phyloP scores from a whole-genome alignment of 2,888 invertebrate species.

The Arrhopalites spinosus region DNA sequence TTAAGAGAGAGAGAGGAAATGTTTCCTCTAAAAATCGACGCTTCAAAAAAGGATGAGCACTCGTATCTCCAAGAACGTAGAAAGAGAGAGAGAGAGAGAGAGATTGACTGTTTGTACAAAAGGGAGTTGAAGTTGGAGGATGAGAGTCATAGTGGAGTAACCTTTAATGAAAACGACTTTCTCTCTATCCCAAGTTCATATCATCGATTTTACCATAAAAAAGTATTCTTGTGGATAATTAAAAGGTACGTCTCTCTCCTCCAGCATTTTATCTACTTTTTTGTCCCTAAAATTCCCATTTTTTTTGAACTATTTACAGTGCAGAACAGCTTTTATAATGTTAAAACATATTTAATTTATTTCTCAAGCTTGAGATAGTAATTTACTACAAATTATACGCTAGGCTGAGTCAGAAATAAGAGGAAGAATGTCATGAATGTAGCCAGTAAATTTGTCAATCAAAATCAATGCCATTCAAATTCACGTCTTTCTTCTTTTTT shows the following conservation, averaged over 20 bases:
- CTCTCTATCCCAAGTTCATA: background rate
- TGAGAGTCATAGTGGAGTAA: slow-evolving; percentile 12
- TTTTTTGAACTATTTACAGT: too few species aligned
- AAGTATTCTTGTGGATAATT: slow-evolving; percentile 33
- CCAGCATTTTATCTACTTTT: background rate
- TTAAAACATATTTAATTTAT: too few species aligned
- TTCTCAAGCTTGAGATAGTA: too few species aligned
- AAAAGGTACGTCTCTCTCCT: slow-evolving; percentile 7
- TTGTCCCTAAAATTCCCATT: background rate
- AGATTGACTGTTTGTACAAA: background rate
- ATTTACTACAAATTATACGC: too few species aligned
- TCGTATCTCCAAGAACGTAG: background rate
- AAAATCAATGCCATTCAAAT: slow-evolving; percentile 13
- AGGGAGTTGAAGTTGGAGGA: background rate
- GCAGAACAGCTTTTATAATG: too few species aligned
- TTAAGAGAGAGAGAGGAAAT: background rate
- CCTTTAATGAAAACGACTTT: slow-evolving; percentile 27
- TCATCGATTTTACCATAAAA: slow-evolving; percentile 27
- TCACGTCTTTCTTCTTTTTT: background rate
- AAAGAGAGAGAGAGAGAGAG: background rate
- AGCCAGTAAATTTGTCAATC: slow-evolving; percentile 30
- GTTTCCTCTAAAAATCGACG: background rate
- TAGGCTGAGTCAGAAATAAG: background rate
- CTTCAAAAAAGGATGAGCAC: background rate
- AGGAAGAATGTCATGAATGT: background rate